Evolutionary conservation across 2,113 vertebrate genomes (phyloP).

Genomic region (Rallus limicola): DNA sequence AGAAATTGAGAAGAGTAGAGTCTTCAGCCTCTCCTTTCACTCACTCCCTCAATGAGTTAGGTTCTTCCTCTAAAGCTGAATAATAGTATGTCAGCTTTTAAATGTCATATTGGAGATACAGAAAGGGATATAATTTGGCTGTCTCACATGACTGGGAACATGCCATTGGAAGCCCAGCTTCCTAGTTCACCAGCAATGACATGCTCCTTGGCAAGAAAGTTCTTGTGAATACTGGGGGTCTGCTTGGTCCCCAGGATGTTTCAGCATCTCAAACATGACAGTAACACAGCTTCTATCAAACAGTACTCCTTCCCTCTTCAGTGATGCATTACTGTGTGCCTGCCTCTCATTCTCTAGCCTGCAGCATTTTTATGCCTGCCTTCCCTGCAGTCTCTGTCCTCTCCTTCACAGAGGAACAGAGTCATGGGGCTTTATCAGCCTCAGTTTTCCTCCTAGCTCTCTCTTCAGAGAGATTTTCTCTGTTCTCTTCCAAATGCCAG

Average conservation of each 20-base stretch:
- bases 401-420: not conserved
- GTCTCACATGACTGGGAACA: not conserved
- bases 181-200: not conserved
- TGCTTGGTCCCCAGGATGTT: accelerated
- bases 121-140: not conserved
- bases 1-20: not conserved
- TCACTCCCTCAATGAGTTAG: not conserved
- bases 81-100: not conserved
- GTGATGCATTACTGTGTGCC: not conserved
- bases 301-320: not conserved
- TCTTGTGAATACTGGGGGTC: not conserved
- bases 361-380: not conserved
- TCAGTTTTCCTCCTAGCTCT: not conserved
- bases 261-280: not conserved
- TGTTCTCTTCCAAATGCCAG: not conserved
- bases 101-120: not conserved
- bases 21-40: not conserved
- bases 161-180: not conserved
- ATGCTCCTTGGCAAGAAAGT: not conserved
- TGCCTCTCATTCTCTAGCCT: not conserved
- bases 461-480: not conserved
- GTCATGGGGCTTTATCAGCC: not conserved
- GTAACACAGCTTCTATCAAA: not conserved
- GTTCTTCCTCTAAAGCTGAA: not conserved
- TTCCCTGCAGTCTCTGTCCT: not conserved